Evolutionary conservation across 2,888 invertebrate genomes (phyloP), one percentile per base, ranked within the genome.

Genomic region (Drosophila longiperda): DNA sequence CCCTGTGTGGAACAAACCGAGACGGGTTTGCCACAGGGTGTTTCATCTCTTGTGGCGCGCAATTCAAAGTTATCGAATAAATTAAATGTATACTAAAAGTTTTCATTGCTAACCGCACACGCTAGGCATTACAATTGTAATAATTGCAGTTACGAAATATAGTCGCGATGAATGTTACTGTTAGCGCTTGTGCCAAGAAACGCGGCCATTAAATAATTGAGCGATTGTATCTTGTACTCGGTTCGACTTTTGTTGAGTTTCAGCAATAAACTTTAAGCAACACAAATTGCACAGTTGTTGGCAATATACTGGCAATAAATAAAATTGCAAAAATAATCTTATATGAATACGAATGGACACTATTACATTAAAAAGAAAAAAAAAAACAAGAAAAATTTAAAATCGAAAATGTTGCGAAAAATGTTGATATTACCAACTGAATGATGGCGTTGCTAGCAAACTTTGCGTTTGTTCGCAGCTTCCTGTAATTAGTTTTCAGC

Each of bases 401-500:
- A 52, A 20, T 8, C 11, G 36, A 23, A 54, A 36, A 29, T n/a
- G 23, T 77, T 80, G 77, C 77, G 77, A 73, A 76, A 80, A 70
- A 61, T 8, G 11, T 64, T 34, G 63, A 70, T 59, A 54, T 75
- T 70, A 66, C 59, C 65, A 75, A 74, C 50, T 42, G 74, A 64
- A 65, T 78, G 58, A 40, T 52, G 38, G 61, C 50, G 58, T 73
- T 58, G 59, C 42, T 68, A 61, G 61, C 29, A 49, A 62, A 48
- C 62, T 29, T 45, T 64, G 40, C 57, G 52, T 72, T 40, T 4
- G 59, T 68, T 70, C 60, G 61, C 60, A 66, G 78, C 80, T 86
- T 86, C 85, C 85, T 86, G 89, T 69, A 89, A 86, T 87, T 86
- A 80, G 61, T 64, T 79, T 83, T 49, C 5, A 33, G 66, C 60